These are phyloP conservation scores for Nephrotoma appendiculata DNA, from an alignment of 2,888 invertebrate species.

Conservation along the genomic window DNA sequence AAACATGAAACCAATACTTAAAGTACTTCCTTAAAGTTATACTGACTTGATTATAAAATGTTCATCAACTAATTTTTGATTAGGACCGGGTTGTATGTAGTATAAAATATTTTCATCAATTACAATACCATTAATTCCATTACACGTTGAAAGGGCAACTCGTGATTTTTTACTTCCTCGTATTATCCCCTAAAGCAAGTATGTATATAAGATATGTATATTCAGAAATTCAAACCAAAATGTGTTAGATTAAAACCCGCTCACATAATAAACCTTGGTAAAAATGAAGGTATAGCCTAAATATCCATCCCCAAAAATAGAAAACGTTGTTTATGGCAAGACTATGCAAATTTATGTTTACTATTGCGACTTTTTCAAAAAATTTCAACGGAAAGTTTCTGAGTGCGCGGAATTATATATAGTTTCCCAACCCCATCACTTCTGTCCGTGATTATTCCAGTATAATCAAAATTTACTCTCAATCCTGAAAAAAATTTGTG, in stretches of 20 bases:
- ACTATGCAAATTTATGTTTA: too few species aligned
- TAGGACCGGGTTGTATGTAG: conserved; percentile 41
- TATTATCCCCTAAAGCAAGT: conserved; percentile 41
- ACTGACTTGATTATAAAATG: conserved; percentile 30
- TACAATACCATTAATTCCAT: conserved; percentile 59
- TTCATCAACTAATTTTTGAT: conserved; percentile 25
- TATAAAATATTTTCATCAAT: conserved; percentile 62
- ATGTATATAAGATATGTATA: background rate
- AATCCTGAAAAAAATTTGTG: too few species aligned
- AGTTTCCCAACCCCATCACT: too few species aligned
- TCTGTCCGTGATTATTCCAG: too few species aligned
- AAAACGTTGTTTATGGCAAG: too few species aligned
- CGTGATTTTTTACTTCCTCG: conserved; percentile 54
- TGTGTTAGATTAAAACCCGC: background rate
- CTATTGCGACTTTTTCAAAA: too few species aligned
- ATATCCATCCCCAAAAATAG: too few species aligned
- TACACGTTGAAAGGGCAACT: conserved; percentile 75
- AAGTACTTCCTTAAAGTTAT: background rate
- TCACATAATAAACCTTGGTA: background rate
- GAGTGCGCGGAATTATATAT: too few species aligned
- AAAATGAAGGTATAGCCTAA: too few species aligned
- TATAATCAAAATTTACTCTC: too few species aligned
- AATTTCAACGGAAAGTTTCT: too few species aligned
- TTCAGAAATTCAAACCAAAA: background rate
- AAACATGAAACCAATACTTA: background rate